phyloP scores from a whole-genome alignment of 2,888 invertebrate species.

The Clusia tigrina region DNA sequence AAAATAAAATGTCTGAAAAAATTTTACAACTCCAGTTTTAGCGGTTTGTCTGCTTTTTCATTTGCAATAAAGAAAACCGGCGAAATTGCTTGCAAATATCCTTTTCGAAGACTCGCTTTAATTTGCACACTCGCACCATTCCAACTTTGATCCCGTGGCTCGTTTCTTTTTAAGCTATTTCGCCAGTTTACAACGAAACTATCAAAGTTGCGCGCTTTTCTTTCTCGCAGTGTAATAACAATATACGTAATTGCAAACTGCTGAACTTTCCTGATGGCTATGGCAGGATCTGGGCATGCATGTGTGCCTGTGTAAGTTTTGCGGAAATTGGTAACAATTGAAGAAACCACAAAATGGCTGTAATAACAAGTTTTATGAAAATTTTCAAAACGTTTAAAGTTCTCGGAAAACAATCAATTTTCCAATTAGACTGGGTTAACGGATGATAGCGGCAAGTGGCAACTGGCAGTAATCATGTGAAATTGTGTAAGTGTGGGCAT shows the following conservation, averaged over 20 bases:
- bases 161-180: too few species aligned
- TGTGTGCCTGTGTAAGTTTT: conserved; percentile 4
- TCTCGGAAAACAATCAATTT: conserved; percentile 46
- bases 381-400: conserved; percentile 7
- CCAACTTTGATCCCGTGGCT: conserved; percentile 1
- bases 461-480: background rate
- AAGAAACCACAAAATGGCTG: conserved; percentile 53
- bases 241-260: conserved; percentile 35
- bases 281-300: background rate
- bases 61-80: too few species aligned
- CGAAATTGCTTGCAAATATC: background rate
- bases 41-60: too few species aligned
- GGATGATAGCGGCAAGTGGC: background rate
- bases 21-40: too few species aligned
- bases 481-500: conserved; percentile 4
- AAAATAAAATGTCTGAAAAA: too few species aligned
- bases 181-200: background rate
- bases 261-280: conserved; percentile 17
- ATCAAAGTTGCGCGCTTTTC: conserved; percentile 1
- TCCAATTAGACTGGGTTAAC: conserved; percentile 37
- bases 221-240: conserved; percentile 31
- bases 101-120: too few species aligned
- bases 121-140: too few species aligned
- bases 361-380: conserved; percentile 50
- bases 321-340: conserved; percentile 57